Evolutionary conservation across 2,797 vertebrate genomes (phyloP).

Genomic region (Chelon auratus): DNA sequence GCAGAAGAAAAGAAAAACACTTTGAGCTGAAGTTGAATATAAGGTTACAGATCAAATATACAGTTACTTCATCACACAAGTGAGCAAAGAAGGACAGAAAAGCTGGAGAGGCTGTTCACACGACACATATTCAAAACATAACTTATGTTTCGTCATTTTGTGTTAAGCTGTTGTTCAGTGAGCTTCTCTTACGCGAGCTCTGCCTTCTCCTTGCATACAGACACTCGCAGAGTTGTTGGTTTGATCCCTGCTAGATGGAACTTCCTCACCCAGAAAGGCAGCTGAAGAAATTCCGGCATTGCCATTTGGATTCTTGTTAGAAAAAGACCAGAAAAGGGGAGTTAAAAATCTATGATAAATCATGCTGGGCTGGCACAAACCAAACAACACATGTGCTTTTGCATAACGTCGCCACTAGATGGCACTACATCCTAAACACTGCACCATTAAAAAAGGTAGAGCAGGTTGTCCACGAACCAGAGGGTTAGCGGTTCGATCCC

Average conservation of each 20-base stretch:
- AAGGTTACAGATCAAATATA: neutral
- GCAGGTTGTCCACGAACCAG: too few relatives aligned
- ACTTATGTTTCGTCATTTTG: neutral
- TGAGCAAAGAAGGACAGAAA: neutral
- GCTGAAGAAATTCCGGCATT: conserved; percentile 82
- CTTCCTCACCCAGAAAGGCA: conserved; percentile 88
- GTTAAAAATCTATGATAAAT: neutral
- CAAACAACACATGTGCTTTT: neutral
- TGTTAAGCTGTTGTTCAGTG: neutral
- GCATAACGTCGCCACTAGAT: too few relatives aligned
- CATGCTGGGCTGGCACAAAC: neutral
- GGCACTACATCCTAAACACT: neutral
- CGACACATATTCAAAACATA: neutral
- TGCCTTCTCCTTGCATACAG: conserved; percentile 80
- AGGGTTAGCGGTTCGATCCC: too few relatives aligned
- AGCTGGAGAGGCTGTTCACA: neutral
- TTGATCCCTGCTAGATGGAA: conserved; percentile 87
- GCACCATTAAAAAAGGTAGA: too few relatives aligned
- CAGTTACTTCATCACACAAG: neutral
- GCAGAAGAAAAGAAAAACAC: conserved; percentile 35
- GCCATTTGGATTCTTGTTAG: conserved; percentile 84
- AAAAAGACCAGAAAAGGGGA: conserved; percentile 7
- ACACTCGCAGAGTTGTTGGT: conserved; percentile 86
- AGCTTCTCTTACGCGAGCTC: conserved; percentile 85
- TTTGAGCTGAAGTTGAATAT: neutral